These are phyloP conservation scores for Xylocampa areola DNA, from an alignment of 2,888 invertebrate species.

Conservation along the genomic window DNA sequence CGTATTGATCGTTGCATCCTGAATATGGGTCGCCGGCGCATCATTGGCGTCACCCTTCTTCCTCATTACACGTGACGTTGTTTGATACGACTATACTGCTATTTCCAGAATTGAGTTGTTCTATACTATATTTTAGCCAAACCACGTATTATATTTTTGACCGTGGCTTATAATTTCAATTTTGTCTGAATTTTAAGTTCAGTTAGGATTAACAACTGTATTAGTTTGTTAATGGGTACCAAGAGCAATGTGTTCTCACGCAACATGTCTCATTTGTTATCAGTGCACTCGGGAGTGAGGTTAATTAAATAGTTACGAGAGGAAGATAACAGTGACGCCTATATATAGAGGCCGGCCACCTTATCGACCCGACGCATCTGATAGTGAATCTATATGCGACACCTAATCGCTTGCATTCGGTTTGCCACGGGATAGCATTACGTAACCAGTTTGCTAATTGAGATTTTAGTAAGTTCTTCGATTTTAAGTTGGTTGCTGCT, in stretches of 20 bases:
- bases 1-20: slow-evolving; percentile 83
- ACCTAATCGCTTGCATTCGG: slow-evolving; percentile 66
- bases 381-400: slow-evolving; percentile 75
- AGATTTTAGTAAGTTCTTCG: slow-evolving; percentile 13
- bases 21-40: slow-evolving; percentile 70
- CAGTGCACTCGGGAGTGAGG: slow-evolving; percentile 79
- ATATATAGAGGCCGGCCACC: slow-evolving; percentile 77
- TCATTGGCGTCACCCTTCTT: slow-evolving; percentile 83
- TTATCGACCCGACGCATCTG: slow-evolving; percentile 83
- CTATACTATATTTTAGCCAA: slow-evolving; percentile 13
- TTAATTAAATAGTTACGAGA: slow-evolving; percentile 86
- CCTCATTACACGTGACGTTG: slow-evolving; percentile 79
- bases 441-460: slow-evolving; percentile 35
- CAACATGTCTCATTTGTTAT: slow-evolving; percentile 76
- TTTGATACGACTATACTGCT: slow-evolving; percentile 32
- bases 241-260: slow-evolving; percentile 76
- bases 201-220: slow-evolving; percentile 37
- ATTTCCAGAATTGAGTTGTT: slow-evolving; percentile 36
- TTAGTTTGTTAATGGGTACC: slow-evolving; percentile 35
- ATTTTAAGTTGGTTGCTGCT: no score
- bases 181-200: slow-evolving; percentile 49
- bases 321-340: slow-evolving; percentile 80
- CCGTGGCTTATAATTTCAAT: slow-evolving; percentile 50
- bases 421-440: slow-evolving; percentile 45
- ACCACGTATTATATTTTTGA: slow-evolving; percentile 29